Base-by-base conservation (phyloP, 2,797 vertebrate genomes). In the Denticeps clupeoides region DNA sequence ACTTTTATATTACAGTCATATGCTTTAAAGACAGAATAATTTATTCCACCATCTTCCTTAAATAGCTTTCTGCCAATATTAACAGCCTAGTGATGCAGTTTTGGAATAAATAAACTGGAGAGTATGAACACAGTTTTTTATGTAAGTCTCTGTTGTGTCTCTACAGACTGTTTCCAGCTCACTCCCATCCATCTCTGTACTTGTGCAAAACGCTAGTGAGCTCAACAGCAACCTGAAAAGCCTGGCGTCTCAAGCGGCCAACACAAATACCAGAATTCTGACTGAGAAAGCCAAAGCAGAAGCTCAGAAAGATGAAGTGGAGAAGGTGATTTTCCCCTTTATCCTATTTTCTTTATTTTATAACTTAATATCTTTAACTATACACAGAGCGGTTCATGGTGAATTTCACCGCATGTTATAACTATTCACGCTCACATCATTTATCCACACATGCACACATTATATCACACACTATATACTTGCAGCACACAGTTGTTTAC, bases 281-380 rank as follows among this genome's bases (percentile, higher is more conserved):
- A 4, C 2, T 0, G 55, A 74, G 43, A 58, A 60, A 47, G 47
- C 47, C 0, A 8, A 23, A 0, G 68, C 62, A 3, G 13, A 16
- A 15, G 19, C 0, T 19, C 55, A 66, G 53, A 18, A 58, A 27
- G 27, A 11, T 0, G 47, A 60, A 0, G 74, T 73, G 0, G 7
- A 56, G 16, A 25, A 78, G 71, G 84, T 86, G 35, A 7, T 25
- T 12, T 4, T 8, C 31, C 2, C 21, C 7, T 15, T 7, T 26
- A 12, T 27, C n/a, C 12, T 16, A 11, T 24, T 21, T 16, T 37
- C 3, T 6, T 3, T 25, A 32, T 6, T 40, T 12, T 21, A 7
- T 5, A 4, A n/a, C n/a, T n/a, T n/a, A n/a, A n/a, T n/a, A n/a
- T n/a, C n/a, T n/a, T n/a, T n/a, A n/a, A n/a, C n/a, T 21, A 21